A percentile compares a stretch with the other conserved stretches of the same genome.
Evolutionary conservation across 2,888 invertebrate genomes (phyloP).

Genomic region (Melanotus villosus): DNA sequence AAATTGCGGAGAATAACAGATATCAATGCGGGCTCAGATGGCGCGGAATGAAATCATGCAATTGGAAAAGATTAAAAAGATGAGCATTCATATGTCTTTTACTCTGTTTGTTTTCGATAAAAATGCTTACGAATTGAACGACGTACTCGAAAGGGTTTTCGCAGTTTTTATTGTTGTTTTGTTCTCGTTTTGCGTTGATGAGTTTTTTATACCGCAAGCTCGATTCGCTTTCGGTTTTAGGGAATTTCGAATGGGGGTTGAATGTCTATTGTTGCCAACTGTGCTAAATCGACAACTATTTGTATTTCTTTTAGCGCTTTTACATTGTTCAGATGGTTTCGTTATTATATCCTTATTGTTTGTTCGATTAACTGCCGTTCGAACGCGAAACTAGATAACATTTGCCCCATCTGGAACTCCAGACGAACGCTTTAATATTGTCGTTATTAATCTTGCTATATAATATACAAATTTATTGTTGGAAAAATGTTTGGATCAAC

Average conservation of each 20-base stretch:
- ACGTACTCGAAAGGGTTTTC: conserved; percentile 26
- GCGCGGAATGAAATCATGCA: conserved; percentile 47
- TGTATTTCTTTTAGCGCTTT: too few species aligned
- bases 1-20: conserved; percentile 42
- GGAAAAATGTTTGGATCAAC: too few species aligned
- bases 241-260: neutral
- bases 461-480: too few species aligned
- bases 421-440: too few species aligned
- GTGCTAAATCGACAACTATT: too few species aligned
- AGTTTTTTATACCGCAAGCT: conserved; percentile 24
- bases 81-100: conserved; percentile 50
- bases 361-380: too few species aligned
- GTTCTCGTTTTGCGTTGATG: conserved; percentile 32
- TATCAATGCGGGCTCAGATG: conserved; percentile 46
- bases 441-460: too few species aligned
- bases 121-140: conserved; percentile 48
- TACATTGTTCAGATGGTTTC: too few species aligned
- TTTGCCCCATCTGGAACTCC: too few species aligned
- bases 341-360: too few species aligned
- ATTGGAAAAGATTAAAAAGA: conserved; percentile 53
- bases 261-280: too few species aligned
- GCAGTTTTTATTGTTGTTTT: conserved; percentile 23
- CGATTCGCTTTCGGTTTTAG: neutral
- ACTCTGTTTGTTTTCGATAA: conserved; percentile 57
- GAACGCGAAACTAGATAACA: too few species aligned